Conservation (phyloP, 2,113 vertebrate genomes). For the Mobula hypostoma region DNA sequence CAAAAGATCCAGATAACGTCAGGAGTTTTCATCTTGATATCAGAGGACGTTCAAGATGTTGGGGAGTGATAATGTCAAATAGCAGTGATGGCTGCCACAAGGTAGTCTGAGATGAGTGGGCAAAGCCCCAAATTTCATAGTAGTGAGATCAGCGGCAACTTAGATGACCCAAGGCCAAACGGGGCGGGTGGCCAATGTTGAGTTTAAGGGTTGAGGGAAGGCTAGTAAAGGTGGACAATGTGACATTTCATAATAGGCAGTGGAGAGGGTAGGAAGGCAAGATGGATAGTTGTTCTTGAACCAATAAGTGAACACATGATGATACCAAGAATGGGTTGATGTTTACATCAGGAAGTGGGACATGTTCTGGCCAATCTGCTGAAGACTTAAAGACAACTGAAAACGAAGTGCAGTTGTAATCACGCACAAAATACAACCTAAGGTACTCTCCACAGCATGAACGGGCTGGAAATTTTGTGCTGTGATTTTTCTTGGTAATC, state of each 20-base stretch:
- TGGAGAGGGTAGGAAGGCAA: neutral
- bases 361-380: neutral
- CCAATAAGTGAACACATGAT: neutral
- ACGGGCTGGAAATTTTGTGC: neutral
- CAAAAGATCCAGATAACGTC: neutral
- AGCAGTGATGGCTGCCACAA: neutral
- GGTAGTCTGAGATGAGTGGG: neutral
- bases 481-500: neutral
- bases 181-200: neutral
- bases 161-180: neutral
- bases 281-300: neutral
- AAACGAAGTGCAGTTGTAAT: neutral
- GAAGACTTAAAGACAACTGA: neutral
- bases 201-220: neutral
- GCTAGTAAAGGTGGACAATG: neutral
- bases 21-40: neutral
- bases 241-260: neutral
- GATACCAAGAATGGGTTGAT: neutral
- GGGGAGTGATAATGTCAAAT: neutral
- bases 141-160: neutral
- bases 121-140: neutral
- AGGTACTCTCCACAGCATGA: neutral
- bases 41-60: neutral
- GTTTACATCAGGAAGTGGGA: neutral
- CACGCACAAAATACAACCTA: neutral